phyloP scores from a whole-genome alignment of 2,888 invertebrate genomes.

The Andrena flavipes region DNA sequence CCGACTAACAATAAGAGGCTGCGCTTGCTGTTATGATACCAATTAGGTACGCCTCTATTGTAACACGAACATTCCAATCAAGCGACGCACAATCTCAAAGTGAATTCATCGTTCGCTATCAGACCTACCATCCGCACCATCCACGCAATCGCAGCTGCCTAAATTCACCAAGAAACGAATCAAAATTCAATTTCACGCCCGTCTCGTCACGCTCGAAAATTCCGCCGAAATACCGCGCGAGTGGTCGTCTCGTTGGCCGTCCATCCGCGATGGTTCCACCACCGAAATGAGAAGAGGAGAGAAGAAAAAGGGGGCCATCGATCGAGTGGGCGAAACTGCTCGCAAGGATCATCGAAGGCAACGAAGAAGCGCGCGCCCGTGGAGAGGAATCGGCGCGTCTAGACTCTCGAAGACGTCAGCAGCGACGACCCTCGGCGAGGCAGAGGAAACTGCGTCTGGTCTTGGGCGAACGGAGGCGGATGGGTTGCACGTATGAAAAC shows the following conservation, averaged over 20 bases:
- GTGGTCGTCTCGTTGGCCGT: background rate
- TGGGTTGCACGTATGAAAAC: conserved; percentile 83
- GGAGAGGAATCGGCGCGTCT: conserved; percentile 52
- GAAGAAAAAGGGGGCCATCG: background rate
- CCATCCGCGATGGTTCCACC: background rate
- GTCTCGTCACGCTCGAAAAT: background rate
- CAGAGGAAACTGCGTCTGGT: conserved; percentile 59
- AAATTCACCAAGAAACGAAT: background rate
- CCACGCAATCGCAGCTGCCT: background rate
- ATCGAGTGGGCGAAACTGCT: conserved; percentile 2
- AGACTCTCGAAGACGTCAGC: conserved; percentile 64
- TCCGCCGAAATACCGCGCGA: conserved; percentile 1
- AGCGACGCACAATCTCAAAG: too few relatives aligned
- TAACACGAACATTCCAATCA: too few relatives aligned
- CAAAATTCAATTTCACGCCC: background rate
- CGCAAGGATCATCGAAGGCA: background rate
- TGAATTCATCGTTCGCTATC: background rate
- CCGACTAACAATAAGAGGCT: too few relatives aligned
- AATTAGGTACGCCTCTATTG: too few relatives aligned
- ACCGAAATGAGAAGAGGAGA: background rate
- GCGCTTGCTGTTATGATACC: too few relatives aligned
- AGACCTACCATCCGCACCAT: background rate
- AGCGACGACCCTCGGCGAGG: conserved; percentile 40
- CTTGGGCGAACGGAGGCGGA: conserved; percentile 53
- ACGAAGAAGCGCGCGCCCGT: background rate